Evolutionary conservation across 2,797 vertebrate genomes (phyloP), one percentile per base, ranked within the genome.

Genomic region (Acanthurus tractus): DNA sequence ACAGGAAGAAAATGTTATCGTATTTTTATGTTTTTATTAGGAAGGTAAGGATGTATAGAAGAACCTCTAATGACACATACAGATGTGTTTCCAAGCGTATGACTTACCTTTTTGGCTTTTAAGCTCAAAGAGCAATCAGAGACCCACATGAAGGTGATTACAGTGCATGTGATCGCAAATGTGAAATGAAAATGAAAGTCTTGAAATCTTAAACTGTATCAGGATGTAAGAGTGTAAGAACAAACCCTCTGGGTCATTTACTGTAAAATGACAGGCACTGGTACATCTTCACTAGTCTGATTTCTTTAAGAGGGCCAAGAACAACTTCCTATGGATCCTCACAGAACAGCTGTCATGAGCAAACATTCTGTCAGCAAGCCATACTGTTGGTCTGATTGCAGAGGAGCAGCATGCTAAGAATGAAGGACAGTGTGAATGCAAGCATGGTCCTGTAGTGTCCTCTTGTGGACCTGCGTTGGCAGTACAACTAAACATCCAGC

Each of bases 391-490:
- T 13, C 18, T 46, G n/a, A 11, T 52, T 49, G 34, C 14, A 29
- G 36, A 50, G 46, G 0, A 45, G 8, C 55, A 62, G 17, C 17
- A 42, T 49, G 63, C 2, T 53, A 20, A 49, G 13, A 42, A 11
- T 12, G 46, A 63, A 56, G 67, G 49, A 20, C 6, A 42, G 62
- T 50, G 11, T 58, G 53, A 63, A 34, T 50, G 15, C 20, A 68
- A 40, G 18, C 58, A 56, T n/a, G 34, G 66, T 58, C 23, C 78
- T 82, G 65, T 34, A 75, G 66, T 81, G 91, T n/a, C 88, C 91
- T 90, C 93, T 88, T 67, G 90, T 92, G 93, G 90, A 74, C 36
- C 0, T 17, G 12, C 69, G 22, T 23, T 29, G 66, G 67, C 49
- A 86, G 52, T 83, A 45, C 89, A 86, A 9, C 70, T 68, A 0